Conservation (phyloP, 2,888 invertebrate species). For the Cheilosia vulpina region DNA sequence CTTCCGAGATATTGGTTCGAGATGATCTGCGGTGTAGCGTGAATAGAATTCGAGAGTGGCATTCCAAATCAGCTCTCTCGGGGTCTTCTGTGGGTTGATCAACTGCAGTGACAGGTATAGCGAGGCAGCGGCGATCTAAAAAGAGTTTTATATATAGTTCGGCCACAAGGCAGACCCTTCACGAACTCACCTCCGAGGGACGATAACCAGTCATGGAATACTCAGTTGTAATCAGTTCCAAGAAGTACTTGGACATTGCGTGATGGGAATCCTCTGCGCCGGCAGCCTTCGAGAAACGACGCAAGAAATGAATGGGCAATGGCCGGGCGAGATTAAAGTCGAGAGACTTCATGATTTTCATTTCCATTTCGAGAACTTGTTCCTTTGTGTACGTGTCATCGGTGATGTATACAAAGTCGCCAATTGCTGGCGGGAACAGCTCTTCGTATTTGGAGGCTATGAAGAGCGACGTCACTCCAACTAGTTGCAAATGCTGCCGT, state of each 20-base stretch:
- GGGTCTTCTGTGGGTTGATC: constrained; percentile 80
- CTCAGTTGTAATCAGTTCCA: constrained; percentile 93
- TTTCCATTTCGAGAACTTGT: constrained; percentile 93
- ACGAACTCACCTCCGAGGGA: constrained; percentile 94
- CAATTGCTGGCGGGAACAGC: constrained; percentile 93
- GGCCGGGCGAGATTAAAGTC: constrained; percentile 94
- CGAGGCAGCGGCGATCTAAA: constrained; percentile 82
- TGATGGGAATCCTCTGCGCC: constrained; percentile 87
- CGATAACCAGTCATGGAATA: constrained; percentile 90
- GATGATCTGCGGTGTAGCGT: constrained; percentile 88
- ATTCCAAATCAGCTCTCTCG: constrained; percentile 87
- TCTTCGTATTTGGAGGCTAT: constrained; percentile 98
- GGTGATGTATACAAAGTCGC: constrained; percentile 95
- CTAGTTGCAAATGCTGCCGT: constrained; percentile 91
- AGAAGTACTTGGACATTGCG: constrained; percentile 94
- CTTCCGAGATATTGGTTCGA: constrained; percentile 88
- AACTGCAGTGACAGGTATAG: constrained; percentile 81
- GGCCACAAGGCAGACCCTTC: constrained; percentile 78
- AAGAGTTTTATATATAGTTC: constrained; percentile 12
- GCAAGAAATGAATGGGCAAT: constrained; percentile 93
- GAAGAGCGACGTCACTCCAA: constrained; percentile 95
- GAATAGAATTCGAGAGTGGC: constrained; percentile 91
- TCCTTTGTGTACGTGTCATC: constrained; percentile 92
- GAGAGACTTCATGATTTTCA: constrained; percentile 89
- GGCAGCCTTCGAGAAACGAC: constrained; percentile 89